Evolutionary conservation across 30 jellyfish, hydroid and myxozoan species (phyloP).

Genomic region (Aurelia sp.): DNA sequence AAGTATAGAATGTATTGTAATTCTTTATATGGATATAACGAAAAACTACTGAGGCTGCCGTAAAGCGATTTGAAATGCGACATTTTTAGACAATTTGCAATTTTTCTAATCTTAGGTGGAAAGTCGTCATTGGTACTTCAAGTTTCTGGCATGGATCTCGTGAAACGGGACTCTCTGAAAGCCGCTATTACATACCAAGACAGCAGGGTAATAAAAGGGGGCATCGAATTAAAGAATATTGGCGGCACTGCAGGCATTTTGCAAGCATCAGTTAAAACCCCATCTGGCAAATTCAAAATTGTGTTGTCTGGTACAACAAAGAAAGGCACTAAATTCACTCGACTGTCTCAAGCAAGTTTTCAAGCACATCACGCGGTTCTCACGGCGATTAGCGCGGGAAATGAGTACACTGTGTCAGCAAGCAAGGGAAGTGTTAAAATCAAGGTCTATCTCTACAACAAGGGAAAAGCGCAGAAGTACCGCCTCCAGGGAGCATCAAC

Average conservation of each 20-base stretch:
- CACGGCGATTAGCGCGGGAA: constrained; percentile 46
- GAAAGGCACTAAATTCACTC: constrained; percentile 7
- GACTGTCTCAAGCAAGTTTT: constrained; percentile 31
- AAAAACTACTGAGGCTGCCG: too few species aligned
- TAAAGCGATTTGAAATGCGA: too few species aligned
- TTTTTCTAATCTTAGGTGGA: not conserved
- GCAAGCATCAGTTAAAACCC: constrained; percentile 19
- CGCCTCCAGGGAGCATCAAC: not conserved
- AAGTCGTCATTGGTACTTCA: constrained; percentile 25
- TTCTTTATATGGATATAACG: too few species aligned
- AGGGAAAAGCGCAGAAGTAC: constrained; percentile 12
- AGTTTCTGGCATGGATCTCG: constrained; percentile 26
- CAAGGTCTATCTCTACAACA: constrained; percentile 31
- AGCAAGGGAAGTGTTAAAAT: constrained; percentile 18
- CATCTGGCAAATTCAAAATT: constrained; percentile 19
- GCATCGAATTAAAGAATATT: not conserved
- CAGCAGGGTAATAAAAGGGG: not conserved
- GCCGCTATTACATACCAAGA: constrained; percentile 7
- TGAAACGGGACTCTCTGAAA: not conserved
- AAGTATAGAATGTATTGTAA: too few species aligned
- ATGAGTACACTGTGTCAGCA: constrained; percentile 49
- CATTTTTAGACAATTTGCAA: too few species aligned
- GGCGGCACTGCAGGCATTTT: constrained; percentile 47
- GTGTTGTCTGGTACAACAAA: constrained; percentile 30
- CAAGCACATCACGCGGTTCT: constrained; percentile 19